Evolutionary conservation across 2,888 invertebrate species (phyloP).

Genomic region (Drosophila quinaria): DNA sequence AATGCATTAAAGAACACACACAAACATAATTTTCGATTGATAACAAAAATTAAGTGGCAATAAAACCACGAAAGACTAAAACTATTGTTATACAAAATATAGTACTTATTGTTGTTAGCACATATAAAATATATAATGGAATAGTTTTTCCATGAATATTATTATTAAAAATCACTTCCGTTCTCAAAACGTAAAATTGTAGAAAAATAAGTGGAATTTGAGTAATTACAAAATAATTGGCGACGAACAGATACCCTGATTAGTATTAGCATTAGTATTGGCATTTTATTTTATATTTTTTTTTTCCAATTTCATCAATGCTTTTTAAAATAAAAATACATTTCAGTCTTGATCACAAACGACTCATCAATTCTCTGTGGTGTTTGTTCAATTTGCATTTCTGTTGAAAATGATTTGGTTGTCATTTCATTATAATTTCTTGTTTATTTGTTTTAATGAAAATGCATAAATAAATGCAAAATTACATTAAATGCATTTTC

Average conservation of each 20-base stretch:
- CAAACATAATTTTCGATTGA: constrained; percentile 14
- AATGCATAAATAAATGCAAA: constrained; percentile 79
- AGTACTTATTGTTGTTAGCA: constrained; percentile 1
- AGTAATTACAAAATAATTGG: neutral
- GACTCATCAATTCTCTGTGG: constrained; percentile 43
- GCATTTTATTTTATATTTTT: neutral
- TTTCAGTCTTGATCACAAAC: constrained; percentile 45
- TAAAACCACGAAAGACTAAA: constrained; percentile 39
- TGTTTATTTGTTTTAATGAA: constrained; percentile 75
- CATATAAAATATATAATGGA: constrained; percentile 45
- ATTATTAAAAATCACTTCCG: constrained; percentile 43
- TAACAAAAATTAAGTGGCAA: constrained; percentile 35
- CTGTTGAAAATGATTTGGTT: constrained; percentile 55
- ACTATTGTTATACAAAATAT: constrained; percentile 25
- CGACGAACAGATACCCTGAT: constrained; percentile 1
- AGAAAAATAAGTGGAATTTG: neutral
- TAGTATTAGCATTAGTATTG: neutral
- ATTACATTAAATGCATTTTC: constrained; percentile 75
- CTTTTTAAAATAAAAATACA: constrained; percentile 14
- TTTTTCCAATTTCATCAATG: neutral
- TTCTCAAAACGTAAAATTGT: constrained; percentile 26
- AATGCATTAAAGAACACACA: constrained; percentile 54
- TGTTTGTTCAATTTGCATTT: constrained; percentile 39
- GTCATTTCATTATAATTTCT: constrained; percentile 69
- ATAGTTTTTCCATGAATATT: constrained; percentile 25